Evolutionary conservation across 2,797 vertebrate genomes (phyloP), one percentile per base, ranked within the genome.

Genomic region (Liasis olivaceus): DNA sequence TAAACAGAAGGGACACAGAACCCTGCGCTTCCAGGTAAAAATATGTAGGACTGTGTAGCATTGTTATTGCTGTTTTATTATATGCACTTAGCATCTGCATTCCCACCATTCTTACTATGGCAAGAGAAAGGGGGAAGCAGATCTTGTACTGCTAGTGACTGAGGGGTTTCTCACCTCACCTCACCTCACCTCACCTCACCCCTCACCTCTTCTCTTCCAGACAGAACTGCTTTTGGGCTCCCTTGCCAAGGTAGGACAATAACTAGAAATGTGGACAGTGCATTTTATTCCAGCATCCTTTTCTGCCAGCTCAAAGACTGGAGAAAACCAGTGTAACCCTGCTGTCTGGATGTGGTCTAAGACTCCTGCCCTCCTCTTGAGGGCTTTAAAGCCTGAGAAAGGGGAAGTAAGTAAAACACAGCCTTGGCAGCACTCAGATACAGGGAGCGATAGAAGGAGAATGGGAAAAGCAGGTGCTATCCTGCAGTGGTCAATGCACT

Each of bases 391-490:
- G 69, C 81, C 92, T 28, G 66, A 91, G 93, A 47, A 54, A 91
- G 62, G 9, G 88, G 62, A 86, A 2, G 0, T 56, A 56, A 92
- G 63, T 86, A 95, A 95, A 14, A 91, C 47, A 20, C 94, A 94
- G 47, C 85, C 84, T 93, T 91, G 93, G 87, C 91, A 95, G 93
- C 90, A 72, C 36, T 85, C 89, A 94, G 56, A 89, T 59, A 91
- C 90, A 90, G 90, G 86, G 90, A 47, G 56, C 66, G 58, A 90
- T 64, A 93, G 90, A 94, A 88, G 92, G 90, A 93, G 86, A 91
- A 86, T 89, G 58, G 85, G 89, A 87, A 95, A 94, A n/a, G 59
- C 72, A 59, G 92, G 84, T 92, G 92, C 42, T 51, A 1, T 20
- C 3, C 42, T 89, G 47, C 0, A 0, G 66, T 94, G 91, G 77